A percentile compares a stretch with the other conserved stretches of the same genome.
Evolutionary conservation across 2,888 invertebrate species (phyloP).

Genomic region (Conops quadrifasciatus): DNA sequence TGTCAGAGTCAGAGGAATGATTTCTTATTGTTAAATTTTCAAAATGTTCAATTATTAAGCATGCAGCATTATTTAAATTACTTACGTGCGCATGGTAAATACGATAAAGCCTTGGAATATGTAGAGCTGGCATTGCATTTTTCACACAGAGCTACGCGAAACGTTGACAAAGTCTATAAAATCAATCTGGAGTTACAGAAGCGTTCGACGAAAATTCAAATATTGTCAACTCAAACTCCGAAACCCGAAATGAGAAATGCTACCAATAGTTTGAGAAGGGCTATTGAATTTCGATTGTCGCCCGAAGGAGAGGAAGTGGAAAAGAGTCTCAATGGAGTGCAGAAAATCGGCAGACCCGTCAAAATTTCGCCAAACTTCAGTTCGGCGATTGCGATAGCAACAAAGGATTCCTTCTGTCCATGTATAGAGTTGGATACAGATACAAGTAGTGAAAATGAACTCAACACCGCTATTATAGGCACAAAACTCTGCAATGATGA

Average conservation of each 20-base stretch:
- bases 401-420: neutral
- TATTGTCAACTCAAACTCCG: neutral
- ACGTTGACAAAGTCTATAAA: slow-evolving; percentile 45
- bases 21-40: slow-evolving; percentile 40
- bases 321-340: neutral
- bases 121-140: slow-evolving; percentile 42
- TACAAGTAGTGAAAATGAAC: neutral
- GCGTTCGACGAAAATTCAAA: slow-evolving; percentile 44
- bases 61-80: slow-evolving; percentile 54
- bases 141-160: slow-evolving; percentile 2
- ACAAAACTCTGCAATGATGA: neutral
- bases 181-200: slow-evolving; percentile 53
- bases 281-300: slow-evolving; percentile 49
- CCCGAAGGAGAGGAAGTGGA: slow-evolving; percentile 43
- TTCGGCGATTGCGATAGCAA: neutral
- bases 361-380: neutral
- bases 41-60: slow-evolving; percentile 47
- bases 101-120: slow-evolving; percentile 47
- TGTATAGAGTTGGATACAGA: neutral
- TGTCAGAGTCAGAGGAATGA: slow-evolving; percentile 36
- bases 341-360: neutral
- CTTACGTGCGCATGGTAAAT: slow-evolving; percentile 50
- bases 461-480: neutral
- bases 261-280: slow-evolving; percentile 43
- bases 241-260: slow-evolving; percentile 3